These are phyloP conservation scores for Polietes domitor DNA, from an alignment of 2,888 invertebrate species.

Conservation along the genomic window DNA sequence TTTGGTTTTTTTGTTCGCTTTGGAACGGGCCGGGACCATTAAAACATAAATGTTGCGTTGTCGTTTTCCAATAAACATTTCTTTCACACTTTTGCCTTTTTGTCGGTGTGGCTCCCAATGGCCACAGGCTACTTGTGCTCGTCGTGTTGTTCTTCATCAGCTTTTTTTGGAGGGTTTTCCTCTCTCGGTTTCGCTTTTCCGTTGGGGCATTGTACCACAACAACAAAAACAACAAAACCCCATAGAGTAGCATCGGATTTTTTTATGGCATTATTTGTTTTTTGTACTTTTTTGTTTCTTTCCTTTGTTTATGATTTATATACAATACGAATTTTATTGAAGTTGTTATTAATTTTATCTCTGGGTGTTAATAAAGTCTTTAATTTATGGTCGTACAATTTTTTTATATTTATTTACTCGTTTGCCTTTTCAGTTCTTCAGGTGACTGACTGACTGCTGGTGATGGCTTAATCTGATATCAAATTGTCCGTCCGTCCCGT, in stretches of 20 bases:
- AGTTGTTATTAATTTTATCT: conserved; percentile 52
- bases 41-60: neutral
- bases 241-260: neutral
- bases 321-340: conserved; percentile 11
- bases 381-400: conserved; percentile 50
- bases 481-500: neutral
- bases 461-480: conserved; percentile 5
- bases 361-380: conserved; percentile 48
- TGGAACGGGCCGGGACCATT: neutral
- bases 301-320: conserved; percentile 13
- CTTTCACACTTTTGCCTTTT: conserved; percentile 14
- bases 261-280: neutral
- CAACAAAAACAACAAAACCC: no score
- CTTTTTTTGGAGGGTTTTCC: neutral
- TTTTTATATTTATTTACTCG: neutral
- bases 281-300: neutral
- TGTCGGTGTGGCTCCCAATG: conserved; percentile 7
- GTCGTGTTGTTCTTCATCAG: neutral
- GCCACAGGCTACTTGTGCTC: neutral
- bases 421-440: neutral
- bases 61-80: conserved; percentile 3
- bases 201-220: neutral
- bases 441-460: no score
- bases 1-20: neutral
- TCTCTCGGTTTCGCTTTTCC: neutral